phyloP scores from a whole-genome alignment of 2,888 invertebrate genomes.

The Polydrusus pterygomalis region DNA sequence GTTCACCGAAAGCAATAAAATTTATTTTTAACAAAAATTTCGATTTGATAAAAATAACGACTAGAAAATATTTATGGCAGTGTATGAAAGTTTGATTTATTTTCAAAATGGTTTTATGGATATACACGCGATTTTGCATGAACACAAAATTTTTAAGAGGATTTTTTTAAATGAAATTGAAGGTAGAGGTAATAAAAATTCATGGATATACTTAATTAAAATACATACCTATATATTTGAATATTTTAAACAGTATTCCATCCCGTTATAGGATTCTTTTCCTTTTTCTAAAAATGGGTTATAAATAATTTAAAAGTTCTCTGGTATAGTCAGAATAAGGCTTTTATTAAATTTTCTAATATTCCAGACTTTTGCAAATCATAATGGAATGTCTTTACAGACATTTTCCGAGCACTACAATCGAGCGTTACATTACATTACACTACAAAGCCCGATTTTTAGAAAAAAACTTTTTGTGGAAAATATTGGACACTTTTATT shows the following conservation, averaged over 20 bases:
- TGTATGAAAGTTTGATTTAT: constrained; percentile 15
- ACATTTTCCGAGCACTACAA: too few species aligned
- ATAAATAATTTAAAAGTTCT: too few species aligned
- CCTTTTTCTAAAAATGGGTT: too few species aligned
- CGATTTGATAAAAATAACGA: constrained; percentile 13
- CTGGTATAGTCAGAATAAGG: too few species aligned
- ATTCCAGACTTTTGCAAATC: too few species aligned
- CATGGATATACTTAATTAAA: background rate
- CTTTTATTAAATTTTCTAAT: too few species aligned
- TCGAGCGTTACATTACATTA: too few species aligned
- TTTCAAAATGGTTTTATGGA: constrained; percentile 7
- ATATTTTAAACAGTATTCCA: background rate
- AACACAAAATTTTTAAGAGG: background rate
- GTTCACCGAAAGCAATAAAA: constrained; percentile 2
- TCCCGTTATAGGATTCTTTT: too few species aligned
- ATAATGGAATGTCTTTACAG: too few species aligned
- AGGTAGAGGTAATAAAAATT: constrained; percentile 1
- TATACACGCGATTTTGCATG: constrained; percentile 15
- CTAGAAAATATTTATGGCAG: constrained; percentile 5
- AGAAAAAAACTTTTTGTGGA: too few species aligned
- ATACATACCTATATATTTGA: background rate
- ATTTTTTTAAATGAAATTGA: background rate
- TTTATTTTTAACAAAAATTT: constrained; percentile 23
- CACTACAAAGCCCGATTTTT: too few species aligned
- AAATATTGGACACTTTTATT: too few species aligned